Evolutionary conservation across 2,113 vertebrate genomes (phyloP).

Genomic region (Gasterosteus nipponicus): DNA sequence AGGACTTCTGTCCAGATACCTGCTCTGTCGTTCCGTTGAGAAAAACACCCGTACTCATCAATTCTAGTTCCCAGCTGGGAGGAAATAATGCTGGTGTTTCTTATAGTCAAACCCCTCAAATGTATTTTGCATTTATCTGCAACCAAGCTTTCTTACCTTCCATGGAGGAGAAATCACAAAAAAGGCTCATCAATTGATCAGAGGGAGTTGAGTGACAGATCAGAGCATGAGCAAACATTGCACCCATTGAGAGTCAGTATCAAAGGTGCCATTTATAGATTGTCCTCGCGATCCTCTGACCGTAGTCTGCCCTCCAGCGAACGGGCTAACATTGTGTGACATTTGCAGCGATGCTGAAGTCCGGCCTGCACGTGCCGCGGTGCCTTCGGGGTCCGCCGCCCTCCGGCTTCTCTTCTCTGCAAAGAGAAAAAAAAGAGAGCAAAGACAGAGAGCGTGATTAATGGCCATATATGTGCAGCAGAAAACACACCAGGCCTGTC

Average conservation of each 20-base stretch:
- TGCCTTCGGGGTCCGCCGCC: constrained; percentile 58
- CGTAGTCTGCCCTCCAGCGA: constrained; percentile 48
- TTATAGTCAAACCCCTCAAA: constrained; percentile 21
- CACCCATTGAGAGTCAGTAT: constrained; percentile 22
- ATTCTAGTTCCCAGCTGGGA: constrained; percentile 33
- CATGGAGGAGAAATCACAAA: not conserved
- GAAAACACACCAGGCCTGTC: constrained; percentile 71
- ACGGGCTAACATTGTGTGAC: constrained; percentile 71
- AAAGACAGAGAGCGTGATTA: constrained; percentile 75
- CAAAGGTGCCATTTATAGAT: constrained; percentile 58
- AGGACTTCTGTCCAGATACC: constrained; percentile 53
- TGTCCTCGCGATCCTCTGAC: constrained; percentile 58
- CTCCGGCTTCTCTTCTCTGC: constrained; percentile 57
- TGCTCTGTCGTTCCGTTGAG: constrained; percentile 51
- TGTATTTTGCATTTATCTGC: constrained; percentile 44
- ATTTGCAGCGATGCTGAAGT: constrained; percentile 74
- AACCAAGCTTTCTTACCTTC: not conserved
- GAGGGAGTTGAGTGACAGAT: constrained; percentile 11
- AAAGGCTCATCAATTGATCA: constrained; percentile 7
- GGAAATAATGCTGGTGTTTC: constrained; percentile 43
- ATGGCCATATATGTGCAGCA: constrained; percentile 69
- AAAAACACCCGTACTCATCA: constrained; percentile 59
- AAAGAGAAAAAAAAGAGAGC: constrained; percentile 74
- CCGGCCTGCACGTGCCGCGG: constrained; percentile 59
- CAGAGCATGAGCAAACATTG: constrained; percentile 9